Base-by-base conservation (phyloP, 2,888 invertebrate genomes). In the Cephus sareptanus region DNA sequence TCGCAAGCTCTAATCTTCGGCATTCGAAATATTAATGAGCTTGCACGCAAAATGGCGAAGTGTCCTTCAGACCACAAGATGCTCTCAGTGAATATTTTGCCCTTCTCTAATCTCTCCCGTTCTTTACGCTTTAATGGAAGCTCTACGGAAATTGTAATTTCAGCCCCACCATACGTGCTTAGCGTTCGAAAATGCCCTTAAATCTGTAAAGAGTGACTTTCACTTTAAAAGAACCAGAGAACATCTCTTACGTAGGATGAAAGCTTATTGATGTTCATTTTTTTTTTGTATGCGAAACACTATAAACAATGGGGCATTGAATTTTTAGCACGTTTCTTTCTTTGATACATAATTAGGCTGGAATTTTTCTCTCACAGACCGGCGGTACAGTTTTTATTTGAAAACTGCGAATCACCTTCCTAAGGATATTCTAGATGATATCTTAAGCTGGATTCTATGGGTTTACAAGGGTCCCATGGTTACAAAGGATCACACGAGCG, bases 401-500 rank as follows among this genome's bases (percentile, higher is more conserved):
- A 33, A 33, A 71, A 33, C 11, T 71, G 9, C 71, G 11, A 71
- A 15, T 71, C 23, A 11, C 23, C 71, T 15, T 75, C 23, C 11
- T n/a, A 70, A 6, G 40, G 70, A 70, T 77, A 75, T 75, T 70
- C 40, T 69, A 70, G 75, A 74, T 77, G 37, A 74, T 69, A 78
- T 73, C 68, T 70, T 78, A 78, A 76, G 73, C 76, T 76, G 76
- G 75, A 69, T 73, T 73, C 35, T 33, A 40, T 75, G 78, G 76
- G 76, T 73, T 78, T 78, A 78, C 76, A 76, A 78, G 76, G 78
- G 78, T 76, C 73, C 76, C 40, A 73, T 75, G 35, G 76, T 78
- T 78, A 76, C 78, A 73, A 75, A 78, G 78, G 78, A 75, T 78
- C 78, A 76, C 78, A 75, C 56, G 68, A 73, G 68, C 56, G 75